Base-by-base conservation (phyloP, 2,888 invertebrate species). In the Eledona agricola region DNA sequence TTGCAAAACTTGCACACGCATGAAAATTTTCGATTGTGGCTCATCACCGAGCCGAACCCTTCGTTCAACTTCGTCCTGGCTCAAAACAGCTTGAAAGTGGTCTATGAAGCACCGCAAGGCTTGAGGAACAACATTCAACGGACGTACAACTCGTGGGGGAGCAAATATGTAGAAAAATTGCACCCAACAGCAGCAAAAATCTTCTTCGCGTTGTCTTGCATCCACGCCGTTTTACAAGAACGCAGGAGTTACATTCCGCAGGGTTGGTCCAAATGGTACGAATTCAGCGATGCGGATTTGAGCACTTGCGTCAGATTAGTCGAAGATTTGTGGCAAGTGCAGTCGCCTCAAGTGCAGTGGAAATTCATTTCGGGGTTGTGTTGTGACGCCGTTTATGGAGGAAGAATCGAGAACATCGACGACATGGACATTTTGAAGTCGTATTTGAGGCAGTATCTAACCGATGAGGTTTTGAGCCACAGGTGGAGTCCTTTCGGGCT, bases 171-270 rank as follows among this genome's bases (percentile, higher is more conserved):
- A 6, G 69, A 71, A 47, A 68, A 71, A 55, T 58, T 75, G 7
- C 69, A 63, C 34, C 59, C 70, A 4, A 72, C 66, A 29, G 65
- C 72, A 19, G 64, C 72, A 0, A 68, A 73, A 58, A 81, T 85
- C 37, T 81, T 89, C 47, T 86, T 97, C 64, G 86, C 90, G 3
- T 77, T 96, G 7, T 88, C 95, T 56, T 89, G 91, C 82, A 80
- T 93, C 46, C 96, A 97, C 74, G 94, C 97, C 1, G 80, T 96
- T 6, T 81, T 95, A 38, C 90, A 91, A 73, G 98, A 99, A 76
- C 81, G 99, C 23, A 81, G 97, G 51, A 90, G 88, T 38, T 98
- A 88, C 74, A 90, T 96, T 63, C 96, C 96, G 1, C 92, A 93
- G 80, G 87, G 93, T 0, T 95, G 94, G 94, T 88, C 89, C 1